These are phyloP conservation scores for Chrysogorgia sp. DNA, from an alignment of 92 coral and sea anemone species.

Conservation along the genomic window DNA sequence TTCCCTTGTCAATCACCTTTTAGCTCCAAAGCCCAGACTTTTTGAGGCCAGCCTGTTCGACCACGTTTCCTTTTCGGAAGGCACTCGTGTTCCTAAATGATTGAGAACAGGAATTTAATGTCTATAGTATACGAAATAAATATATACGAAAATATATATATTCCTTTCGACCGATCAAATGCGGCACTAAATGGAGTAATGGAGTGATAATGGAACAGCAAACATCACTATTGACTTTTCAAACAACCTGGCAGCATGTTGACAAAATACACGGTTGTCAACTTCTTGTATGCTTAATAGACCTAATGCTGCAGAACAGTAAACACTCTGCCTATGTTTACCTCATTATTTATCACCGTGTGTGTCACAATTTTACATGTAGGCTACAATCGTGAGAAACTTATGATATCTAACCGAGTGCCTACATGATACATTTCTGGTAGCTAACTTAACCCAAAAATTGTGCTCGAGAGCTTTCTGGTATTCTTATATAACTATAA, in stretches of 20 bases:
- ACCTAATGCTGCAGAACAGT: background rate
- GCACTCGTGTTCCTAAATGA: conserved; percentile 18
- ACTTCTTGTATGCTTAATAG: background rate
- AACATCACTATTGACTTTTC: conserved; percentile 3
- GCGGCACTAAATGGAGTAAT: background rate
- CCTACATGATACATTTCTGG: too few species aligned
- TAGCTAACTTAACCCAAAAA: too few species aligned
- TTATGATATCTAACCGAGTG: too few species aligned
- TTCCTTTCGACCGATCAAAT: background rate
- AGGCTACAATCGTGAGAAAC: too few species aligned
- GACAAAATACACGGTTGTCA: conserved; percentile 9
- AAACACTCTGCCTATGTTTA: background rate
- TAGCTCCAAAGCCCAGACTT: conserved; percentile 98
- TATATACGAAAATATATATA: too few species aligned
- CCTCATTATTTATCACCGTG: too few species aligned
- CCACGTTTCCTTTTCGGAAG: conserved; percentile 80
- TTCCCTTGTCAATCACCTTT: conserved; percentile 49
- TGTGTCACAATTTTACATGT: too few species aligned
- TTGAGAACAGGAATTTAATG: background rate
- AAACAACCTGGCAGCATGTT: conserved; percentile 5
- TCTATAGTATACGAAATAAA: background rate
- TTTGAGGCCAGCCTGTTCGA: conserved; percentile 99
- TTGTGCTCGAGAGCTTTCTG: too few species aligned
- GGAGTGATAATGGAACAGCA: conserved; percentile 2
- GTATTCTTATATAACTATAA: too few species aligned